Percentiles rank a stretch among this genome's conserved stretches.
These are phyloP conservation scores for Dryoscopus gambensis DNA, from an alignment of 2,113 vertebrate species.

Conservation along the genomic window DNA sequence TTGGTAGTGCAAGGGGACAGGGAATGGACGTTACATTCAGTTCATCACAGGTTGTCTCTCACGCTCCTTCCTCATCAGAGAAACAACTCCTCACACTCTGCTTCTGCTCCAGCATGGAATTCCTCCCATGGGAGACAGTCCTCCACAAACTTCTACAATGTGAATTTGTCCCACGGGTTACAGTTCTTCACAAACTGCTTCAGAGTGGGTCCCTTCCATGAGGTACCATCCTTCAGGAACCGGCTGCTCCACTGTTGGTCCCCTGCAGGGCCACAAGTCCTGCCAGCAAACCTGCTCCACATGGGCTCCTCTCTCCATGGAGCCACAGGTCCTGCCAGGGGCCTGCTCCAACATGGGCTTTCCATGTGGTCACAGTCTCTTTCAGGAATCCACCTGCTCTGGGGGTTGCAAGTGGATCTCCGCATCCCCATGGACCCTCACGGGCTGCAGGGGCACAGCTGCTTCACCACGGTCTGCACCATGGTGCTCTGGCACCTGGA, in stretches of 20 bases:
- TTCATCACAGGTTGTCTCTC: not conserved
- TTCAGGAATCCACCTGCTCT: not conserved
- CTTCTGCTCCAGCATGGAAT: not conserved
- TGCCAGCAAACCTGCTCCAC: not conserved
- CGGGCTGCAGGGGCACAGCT: not conserved
- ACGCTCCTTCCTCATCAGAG: not conserved
- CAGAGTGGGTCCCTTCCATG: not conserved
- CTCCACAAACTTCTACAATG: not conserved
- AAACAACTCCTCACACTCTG: not conserved
- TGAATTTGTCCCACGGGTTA: accelerated
- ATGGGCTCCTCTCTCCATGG: not conserved
- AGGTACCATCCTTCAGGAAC: not conserved
- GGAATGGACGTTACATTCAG: not conserved
- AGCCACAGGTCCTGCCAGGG: not conserved
- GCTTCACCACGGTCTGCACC: not conserved
- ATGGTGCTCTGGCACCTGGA: not conserved
- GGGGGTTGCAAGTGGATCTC: not conserved
- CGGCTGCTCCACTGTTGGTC: not conserved
- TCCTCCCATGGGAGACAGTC: not conserved
- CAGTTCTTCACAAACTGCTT: not conserved
- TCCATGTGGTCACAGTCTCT: not conserved
- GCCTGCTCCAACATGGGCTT: not conserved
- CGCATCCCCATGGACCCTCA: not conserved
- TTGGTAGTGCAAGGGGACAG: not conserved
- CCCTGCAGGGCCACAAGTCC: not conserved